phyloP scores from a whole-genome alignment of 2,797 vertebrate species.

The Hypotaenidia okinawae region DNA sequence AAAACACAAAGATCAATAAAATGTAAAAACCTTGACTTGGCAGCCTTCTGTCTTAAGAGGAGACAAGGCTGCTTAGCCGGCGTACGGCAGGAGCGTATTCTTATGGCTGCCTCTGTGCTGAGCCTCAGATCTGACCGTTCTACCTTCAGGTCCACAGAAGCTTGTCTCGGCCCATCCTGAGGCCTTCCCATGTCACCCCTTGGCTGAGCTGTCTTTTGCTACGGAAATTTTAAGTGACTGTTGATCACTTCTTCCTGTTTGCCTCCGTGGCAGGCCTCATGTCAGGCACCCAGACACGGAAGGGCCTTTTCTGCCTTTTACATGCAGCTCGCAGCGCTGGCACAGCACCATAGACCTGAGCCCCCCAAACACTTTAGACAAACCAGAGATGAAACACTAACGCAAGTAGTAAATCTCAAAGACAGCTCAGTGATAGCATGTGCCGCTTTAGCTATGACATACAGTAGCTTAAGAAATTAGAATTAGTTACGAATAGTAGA shows the following conservation, averaged over 20 bases:
- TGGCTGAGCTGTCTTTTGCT: background rate
- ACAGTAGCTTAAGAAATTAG: conserved; percentile 69
- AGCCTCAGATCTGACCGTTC: background rate
- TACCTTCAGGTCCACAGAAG: background rate
- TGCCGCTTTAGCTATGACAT: conserved; percentile 66
- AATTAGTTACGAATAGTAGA: conserved; percentile 70
- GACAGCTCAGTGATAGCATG: conserved; percentile 68
- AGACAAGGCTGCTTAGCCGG: background rate
- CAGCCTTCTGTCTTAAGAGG: conserved; percentile 23
- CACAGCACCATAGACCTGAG: background rate
- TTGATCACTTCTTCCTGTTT: background rate
- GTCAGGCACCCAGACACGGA: background rate
- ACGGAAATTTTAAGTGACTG: background rate
- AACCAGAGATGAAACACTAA: conserved; percentile 59
- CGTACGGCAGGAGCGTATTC: accelerated
- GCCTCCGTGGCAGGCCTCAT: background rate
- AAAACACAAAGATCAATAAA: conserved; percentile 59
- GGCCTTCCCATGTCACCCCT: background rate
- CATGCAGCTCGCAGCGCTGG: conserved; percentile 38
- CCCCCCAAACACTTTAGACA: conserved; percentile 62
- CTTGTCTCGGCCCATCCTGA: background rate
- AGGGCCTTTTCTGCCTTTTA: background rate
- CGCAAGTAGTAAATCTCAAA: conserved; percentile 65
- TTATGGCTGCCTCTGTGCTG: background rate
- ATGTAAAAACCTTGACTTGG: conserved; percentile 45